Evolutionary conservation across 2,113 vertebrate species (phyloP), one percentile per base, ranked within the genome.

Genomic region (Platysteira castanea): DNA sequence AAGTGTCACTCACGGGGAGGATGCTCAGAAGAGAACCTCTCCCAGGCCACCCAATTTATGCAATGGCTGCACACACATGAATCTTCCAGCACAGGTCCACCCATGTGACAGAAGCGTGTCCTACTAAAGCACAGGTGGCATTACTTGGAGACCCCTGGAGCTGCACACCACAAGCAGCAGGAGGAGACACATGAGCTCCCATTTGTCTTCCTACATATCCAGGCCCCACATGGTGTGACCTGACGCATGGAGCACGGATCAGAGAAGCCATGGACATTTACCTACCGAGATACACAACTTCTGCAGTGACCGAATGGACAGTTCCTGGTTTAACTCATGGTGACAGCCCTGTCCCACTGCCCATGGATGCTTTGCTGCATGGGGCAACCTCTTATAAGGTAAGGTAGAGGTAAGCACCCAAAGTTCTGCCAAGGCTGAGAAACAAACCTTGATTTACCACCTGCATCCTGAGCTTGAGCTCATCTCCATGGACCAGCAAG

Each of bases 251-350:
- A 76, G 35, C 23, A 71, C 0, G 1, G 44, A 85, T 15, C 47
- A 83, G 44, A 74, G 67, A 77, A 69, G 33, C 33, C 76, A 56
- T 1, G 13, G 57, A n/a, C 44, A 18, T 49, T 41, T 21, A 64
- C 30, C 30, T 23, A 16, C 37, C 7, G 30, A 71, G 61, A 61
- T 28, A 50, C 75, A 50, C 53, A 90, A 13, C 37, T 18, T 20
- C 41, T 59, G 31, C 31, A 61, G 46, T 24, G 41, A 74, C 56
- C 15, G 15, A 12, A 70, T 1, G 13, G 50, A 54, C 0, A 0
- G 30, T 16, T 68, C 39, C 54, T 50, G 57, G 9, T 41, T 18
- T 84, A 47, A 74, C 30, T 28, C 39, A 47, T 4, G 13, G 19
- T 16, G 37, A 44, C 64, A 46, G 80, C 53, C 26, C 47, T 39